Percentiles rank a stretch among this genome's conserved stretches.
These are phyloP conservation scores for Mystacornis crossleyi DNA, from an alignment of 2,113 vertebrate species.

Conservation along the genomic window DNA sequence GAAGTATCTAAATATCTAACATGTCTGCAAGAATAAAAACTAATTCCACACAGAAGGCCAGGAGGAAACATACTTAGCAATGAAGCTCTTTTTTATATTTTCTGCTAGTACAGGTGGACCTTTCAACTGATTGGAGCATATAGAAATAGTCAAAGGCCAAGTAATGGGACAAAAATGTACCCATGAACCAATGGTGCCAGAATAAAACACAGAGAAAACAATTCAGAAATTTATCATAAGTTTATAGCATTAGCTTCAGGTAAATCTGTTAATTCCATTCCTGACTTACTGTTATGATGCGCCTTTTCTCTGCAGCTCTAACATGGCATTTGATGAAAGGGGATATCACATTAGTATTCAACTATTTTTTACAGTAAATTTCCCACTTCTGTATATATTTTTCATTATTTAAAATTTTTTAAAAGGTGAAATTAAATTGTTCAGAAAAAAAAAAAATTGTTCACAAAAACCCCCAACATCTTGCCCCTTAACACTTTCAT, in stretches of 20 bases:
- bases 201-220: background rate
- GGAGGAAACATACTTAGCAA: background rate
- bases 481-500: background rate
- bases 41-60: background rate
- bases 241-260: background rate
- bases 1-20: background rate
- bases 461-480: accelerated
- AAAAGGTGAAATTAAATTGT: background rate
- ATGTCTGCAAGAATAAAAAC: background rate
- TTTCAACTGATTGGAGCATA: background rate
- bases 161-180: slow-evolving; percentile 6
- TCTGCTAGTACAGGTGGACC: background rate
- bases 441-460: background rate
- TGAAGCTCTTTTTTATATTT: background rate
- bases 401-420: background rate
- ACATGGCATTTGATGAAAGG: background rate
- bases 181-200: background rate
- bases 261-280: background rate
- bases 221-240: background rate
- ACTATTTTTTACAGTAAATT: background rate
- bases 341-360: background rate
- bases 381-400: background rate
- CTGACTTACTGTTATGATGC: background rate
- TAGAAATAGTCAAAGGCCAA: background rate
- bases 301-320: background rate